Conservation (phyloP, 2,888 invertebrate genomes). For the Noctua fimbriata region DNA sequence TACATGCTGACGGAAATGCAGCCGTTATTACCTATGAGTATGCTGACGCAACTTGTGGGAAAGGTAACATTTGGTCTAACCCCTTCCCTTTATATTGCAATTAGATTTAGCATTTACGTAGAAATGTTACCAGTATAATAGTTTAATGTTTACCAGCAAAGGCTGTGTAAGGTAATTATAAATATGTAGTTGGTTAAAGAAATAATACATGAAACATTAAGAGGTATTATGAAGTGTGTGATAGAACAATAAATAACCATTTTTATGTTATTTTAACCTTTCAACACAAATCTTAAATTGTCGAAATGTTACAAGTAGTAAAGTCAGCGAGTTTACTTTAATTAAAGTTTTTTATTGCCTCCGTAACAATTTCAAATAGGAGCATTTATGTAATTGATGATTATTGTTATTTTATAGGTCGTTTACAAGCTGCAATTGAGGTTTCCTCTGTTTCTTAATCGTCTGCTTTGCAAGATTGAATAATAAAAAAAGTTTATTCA, state of each 20-base stretch:
- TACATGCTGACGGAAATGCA: conserved; percentile 9
- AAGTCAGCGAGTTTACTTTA: conserved; percentile 48
- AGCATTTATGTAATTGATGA: conserved; percentile 55
- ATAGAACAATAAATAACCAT: conserved; percentile 15
- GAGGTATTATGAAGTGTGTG: not conserved
- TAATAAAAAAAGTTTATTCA: not conserved
- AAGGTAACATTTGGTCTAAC: conserved; percentile 34
- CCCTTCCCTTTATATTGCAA: not conserved
- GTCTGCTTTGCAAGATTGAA: not conserved
- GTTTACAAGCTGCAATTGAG: conserved; percentile 40
- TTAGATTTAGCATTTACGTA: not conserved
- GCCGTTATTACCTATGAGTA: not conserved
- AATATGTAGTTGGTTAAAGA: not conserved
- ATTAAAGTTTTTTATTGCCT: conserved; percentile 57
- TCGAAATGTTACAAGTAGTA: conserved; percentile 43
- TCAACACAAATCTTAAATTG: conserved; percentile 41
- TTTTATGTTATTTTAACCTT: conserved; percentile 27
- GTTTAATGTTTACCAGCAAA: not conserved
- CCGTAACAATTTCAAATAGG: conserved; percentile 45
- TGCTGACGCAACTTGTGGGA: conserved; percentile 20
- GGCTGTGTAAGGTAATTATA: too few species aligned
- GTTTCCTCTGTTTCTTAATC: conserved; percentile 8
- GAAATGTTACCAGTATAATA: not conserved
- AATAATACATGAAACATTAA: not conserved
- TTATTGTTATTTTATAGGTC: conserved; percentile 51